These are phyloP conservation scores for Sebastiscus tertius DNA, from an alignment of 2,797 vertebrate genomes.

Conservation along the genomic window DNA sequence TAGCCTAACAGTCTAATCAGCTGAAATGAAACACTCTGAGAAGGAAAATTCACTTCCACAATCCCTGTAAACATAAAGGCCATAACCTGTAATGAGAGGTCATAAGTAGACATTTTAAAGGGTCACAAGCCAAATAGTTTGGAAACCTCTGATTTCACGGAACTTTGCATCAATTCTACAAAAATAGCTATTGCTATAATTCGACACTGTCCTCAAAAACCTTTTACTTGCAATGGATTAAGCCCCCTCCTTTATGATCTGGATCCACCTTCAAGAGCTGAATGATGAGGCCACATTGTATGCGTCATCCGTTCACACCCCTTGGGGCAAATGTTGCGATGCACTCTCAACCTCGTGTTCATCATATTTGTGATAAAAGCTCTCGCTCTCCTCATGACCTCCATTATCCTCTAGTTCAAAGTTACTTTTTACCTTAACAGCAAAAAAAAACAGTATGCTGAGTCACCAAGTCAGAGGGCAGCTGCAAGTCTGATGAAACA, in stretches of 20 bases:
- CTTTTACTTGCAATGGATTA: background rate
- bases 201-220: background rate
- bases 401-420: constrained; percentile 2
- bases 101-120: background rate
- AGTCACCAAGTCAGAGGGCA: constrained; percentile 31
- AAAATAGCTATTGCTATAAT: background rate
- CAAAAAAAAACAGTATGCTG: constrained; percentile 18
- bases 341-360: background rate
- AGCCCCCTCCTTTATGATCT: background rate
- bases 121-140: background rate
- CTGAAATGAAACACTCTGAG: background rate
- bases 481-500: constrained; percentile 11
- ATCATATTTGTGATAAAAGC: constrained; percentile 7
- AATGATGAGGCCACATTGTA: background rate
- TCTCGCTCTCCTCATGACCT: background rate
- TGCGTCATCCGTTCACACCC: background rate
- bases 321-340: background rate
- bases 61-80: background rate
- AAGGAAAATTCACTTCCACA: background rate
- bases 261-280: background rate
- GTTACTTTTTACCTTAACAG: constrained; percentile 28
- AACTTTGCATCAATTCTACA: background rate
- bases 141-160: background rate
- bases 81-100: background rate
- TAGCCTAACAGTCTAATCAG: too few relatives aligned